Evolutionary conservation across 1,140 invertebrate species (phyloP).

Genomic region (Carcinoscorpius rotundicauda): DNA sequence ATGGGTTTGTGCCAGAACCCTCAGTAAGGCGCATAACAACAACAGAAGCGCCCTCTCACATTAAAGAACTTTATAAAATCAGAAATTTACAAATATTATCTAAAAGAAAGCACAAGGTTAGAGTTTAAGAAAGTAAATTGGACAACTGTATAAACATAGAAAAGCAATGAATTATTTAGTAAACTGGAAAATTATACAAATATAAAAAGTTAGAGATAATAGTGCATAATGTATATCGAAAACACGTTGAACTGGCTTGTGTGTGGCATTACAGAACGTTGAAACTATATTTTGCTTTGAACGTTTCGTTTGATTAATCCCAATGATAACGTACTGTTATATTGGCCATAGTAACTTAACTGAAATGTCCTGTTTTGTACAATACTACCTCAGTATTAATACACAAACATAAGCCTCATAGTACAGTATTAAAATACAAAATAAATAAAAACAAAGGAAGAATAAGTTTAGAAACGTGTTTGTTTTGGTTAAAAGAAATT

Average conservation of each 20-base stretch:
- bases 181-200: neutral
- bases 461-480: no score
- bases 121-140: neutral
- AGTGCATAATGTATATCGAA: no score
- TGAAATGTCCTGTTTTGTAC: neutral
- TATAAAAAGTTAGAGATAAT: neutral
- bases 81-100: neutral
- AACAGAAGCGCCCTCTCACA: slow-evolving; percentile 17
- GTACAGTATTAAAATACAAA: no score
- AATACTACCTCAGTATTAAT: neutral
- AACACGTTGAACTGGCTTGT: no score
- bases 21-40: slow-evolving; percentile 20
- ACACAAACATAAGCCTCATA: neutral
- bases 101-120: slow-evolving; percentile 6
- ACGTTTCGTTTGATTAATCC: no score
- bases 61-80: neutral
- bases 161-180: neutral
- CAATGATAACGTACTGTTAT: no score
- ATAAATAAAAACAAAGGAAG: no score
- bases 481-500: no score
- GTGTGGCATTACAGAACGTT: no score
- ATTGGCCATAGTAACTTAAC: no score
- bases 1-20: slow-evolving; percentile 27
- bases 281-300: no score
- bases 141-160: neutral